These are phyloP conservation scores for Cancer borealis DNA, from an alignment of 2,888 invertebrate species.

Conservation along the genomic window DNA sequence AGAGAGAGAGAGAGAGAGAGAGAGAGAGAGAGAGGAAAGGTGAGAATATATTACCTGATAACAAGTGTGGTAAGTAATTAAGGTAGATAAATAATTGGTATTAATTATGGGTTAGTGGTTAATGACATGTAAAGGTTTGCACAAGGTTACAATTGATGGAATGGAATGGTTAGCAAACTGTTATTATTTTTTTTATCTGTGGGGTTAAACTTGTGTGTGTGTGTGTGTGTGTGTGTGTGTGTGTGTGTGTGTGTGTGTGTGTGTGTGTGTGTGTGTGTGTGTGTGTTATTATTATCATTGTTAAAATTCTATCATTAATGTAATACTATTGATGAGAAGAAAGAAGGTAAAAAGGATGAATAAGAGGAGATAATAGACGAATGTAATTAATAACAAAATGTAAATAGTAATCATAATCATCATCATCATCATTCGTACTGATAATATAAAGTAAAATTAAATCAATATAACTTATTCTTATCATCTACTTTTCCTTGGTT, in stretches of 20 bases:
- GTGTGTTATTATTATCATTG: not conserved
- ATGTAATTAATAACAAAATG: too few species aligned
- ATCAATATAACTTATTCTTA: not conserved
- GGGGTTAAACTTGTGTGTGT: not conserved
- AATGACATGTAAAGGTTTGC: too few species aligned
- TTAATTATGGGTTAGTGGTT: not conserved
- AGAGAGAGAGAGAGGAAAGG: not conserved
- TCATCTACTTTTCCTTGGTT: not conserved
- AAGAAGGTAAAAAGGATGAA: too few species aligned
- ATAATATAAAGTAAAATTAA: too few species aligned
- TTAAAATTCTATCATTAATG: not conserved
- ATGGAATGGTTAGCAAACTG: too few species aligned
- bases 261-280: conserved; percentile 33
- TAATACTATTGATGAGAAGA: too few species aligned
- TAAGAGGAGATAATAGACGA: too few species aligned
- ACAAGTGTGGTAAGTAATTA: not conserved
- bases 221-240: conserved; percentile 20
- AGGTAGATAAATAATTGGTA: not conserved
- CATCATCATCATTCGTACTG: not conserved
- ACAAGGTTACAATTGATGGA: too few species aligned
- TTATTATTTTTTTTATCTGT: too few species aligned
- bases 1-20: not conserved
- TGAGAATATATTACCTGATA: not conserved
- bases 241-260: not conserved
- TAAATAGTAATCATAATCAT: too few species aligned